A percentile compares a stretch with the other conserved stretches of the same genome.
phyloP scores from a whole-genome alignment of 2,888 invertebrate genomes.

The Drosophila subsilvestris region DNA sequence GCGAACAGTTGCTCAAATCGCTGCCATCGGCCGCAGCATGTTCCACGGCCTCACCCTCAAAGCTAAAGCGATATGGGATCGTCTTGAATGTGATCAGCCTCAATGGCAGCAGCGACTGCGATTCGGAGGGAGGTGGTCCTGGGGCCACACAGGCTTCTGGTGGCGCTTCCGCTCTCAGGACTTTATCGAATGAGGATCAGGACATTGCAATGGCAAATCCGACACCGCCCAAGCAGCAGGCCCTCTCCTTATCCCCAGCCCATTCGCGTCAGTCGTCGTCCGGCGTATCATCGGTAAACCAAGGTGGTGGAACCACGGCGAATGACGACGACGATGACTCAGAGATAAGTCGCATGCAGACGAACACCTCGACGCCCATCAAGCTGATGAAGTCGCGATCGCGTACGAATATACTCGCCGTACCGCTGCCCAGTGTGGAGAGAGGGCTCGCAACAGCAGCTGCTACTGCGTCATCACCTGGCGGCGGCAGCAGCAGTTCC shows the following conservation, averaged over 20 bases:
- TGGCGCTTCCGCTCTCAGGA: constrained; percentile 60
- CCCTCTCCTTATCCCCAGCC: constrained; percentile 53
- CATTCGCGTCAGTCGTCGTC: constrained; percentile 48
- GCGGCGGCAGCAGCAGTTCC: neutral
- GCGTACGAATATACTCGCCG: constrained; percentile 85
- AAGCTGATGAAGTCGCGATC: constrained; percentile 84
- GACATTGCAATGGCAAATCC: constrained; percentile 74
- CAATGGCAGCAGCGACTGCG: constrained; percentile 59
- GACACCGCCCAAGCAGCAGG: constrained; percentile 68
- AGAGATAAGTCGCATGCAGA: constrained; percentile 84
- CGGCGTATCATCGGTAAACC: neutral
- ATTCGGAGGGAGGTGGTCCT: neutral
- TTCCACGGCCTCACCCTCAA: constrained; percentile 62
- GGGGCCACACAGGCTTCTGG: neutral
- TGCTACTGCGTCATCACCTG: constrained; percentile 6
- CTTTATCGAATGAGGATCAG: constrained; percentile 75
- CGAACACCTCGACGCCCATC: constrained; percentile 84
- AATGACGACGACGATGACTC: constrained; percentile 85
- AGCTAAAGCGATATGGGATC: constrained; percentile 83
- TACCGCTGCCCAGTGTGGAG: constrained; percentile 82
- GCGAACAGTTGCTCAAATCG: constrained; percentile 51
- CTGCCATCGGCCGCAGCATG: constrained; percentile 17
- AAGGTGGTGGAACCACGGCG: constrained; percentile 17
- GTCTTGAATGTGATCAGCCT: constrained; percentile 82
- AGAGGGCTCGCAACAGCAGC: constrained; percentile 69